These are phyloP conservation scores for Phaetusa simplex DNA, from an alignment of 2,113 vertebrate species.

Conservation along the genomic window DNA sequence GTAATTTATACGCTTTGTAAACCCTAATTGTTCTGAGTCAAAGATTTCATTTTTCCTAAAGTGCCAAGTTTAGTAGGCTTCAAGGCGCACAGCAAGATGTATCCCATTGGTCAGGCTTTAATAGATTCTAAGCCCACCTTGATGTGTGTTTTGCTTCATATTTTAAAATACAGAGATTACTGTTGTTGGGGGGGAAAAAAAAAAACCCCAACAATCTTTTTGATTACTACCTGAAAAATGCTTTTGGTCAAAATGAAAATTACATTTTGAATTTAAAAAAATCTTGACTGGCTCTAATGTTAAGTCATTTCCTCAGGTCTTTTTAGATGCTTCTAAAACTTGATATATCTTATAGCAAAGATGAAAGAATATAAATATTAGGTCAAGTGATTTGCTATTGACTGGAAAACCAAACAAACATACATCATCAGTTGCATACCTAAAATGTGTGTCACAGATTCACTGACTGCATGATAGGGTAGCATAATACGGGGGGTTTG, in stretches of 20 bases:
- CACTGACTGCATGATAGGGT: background rate
- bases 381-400: background rate
- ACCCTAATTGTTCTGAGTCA: constrained; percentile 60
- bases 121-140: background rate
- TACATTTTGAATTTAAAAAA: background rate
- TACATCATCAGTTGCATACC: background rate
- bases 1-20: constrained; percentile 54
- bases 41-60: constrained; percentile 64
- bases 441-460: background rate
- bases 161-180: background rate
- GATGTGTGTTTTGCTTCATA: background rate
- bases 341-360: background rate
- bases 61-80: constrained; percentile 2
- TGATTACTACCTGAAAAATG: background rate
- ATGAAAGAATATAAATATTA: background rate
- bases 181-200: background rate
- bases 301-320: background rate
- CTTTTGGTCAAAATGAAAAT: background rate
- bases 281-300: background rate
- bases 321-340: background rate
- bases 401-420: background rate
- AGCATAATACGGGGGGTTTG: background rate
- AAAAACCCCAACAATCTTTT: background rate
- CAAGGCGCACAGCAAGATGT: background rate
- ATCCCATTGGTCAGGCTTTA: background rate